These are phyloP conservation scores for Mesorhabditis sp. DNA, from an alignment of 2,888 invertebrate genomes.

Conservation along the genomic window DNA sequence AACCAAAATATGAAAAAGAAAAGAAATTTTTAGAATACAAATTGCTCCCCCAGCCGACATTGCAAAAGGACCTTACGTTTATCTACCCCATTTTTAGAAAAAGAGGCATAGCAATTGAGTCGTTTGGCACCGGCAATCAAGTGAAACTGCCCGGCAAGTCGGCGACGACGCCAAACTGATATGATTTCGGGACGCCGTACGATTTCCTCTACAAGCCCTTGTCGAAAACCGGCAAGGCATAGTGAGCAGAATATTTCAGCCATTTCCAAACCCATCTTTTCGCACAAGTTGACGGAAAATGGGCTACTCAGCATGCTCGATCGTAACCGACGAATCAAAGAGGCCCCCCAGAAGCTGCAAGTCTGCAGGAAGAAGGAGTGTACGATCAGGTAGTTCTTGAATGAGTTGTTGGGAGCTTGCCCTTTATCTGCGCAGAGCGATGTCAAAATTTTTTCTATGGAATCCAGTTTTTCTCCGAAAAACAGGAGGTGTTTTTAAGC, in stretches of 20 bases:
- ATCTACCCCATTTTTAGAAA: no score
- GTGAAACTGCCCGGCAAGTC: constrained; percentile 94
- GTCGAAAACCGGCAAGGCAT: constrained; percentile 30
- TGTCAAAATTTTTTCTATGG: no score
- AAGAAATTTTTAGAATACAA: no score
- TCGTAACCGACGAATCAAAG: constrained; percentile 89
- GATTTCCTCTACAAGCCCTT: constrained; percentile 44
- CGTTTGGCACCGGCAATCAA: constrained; percentile 63
- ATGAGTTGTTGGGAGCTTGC: no score
- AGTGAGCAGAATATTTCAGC: constrained; percentile 29
- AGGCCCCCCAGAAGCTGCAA: constrained; percentile 90
- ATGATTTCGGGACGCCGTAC: constrained; percentile 45
- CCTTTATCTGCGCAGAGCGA: no score
- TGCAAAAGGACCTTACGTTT: no score
- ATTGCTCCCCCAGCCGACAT: no score
- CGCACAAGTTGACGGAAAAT: constrained; percentile 92
- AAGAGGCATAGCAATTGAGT: constrained; percentile 82
- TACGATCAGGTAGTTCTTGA: constrained; percentile 86
- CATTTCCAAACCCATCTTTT: constrained; percentile 9
- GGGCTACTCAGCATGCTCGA: constrained; percentile 96
- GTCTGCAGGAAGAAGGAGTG: constrained; percentile 93
- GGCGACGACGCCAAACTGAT: constrained; percentile 61
- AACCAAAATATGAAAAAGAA: no score
- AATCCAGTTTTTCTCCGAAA: no score
- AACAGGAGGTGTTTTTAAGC: no score